A percentile compares a stretch with the other conserved stretches of the same genome.
phyloP scores from a whole-genome alignment of 2,113 vertebrate genomes.

The Pholis gunnellus region DNA sequence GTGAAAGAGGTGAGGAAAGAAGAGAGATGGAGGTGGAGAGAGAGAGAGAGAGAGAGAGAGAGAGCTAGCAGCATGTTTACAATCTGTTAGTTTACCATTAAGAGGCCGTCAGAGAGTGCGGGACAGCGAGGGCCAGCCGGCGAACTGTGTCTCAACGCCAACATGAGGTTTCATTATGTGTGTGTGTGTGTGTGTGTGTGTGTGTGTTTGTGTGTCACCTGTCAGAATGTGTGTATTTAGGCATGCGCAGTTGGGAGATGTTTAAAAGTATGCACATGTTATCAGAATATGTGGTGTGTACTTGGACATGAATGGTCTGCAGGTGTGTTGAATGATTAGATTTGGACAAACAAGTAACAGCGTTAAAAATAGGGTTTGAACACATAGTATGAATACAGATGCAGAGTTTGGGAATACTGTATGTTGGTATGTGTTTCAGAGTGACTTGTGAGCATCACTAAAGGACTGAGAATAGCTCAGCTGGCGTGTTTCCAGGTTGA shows the following conservation, averaged over 20 bases:
- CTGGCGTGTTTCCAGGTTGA: not conserved
- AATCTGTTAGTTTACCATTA: conserved; percentile 99
- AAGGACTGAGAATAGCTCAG: not conserved
- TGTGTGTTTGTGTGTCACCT: conserved; percentile 20
- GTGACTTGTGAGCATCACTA: not conserved
- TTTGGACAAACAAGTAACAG: conserved; percentile 1
- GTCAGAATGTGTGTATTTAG: conserved; percentile 39
- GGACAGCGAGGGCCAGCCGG: conserved; percentile 88
- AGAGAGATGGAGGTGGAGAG: conserved; percentile 35
- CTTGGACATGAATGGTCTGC: conserved; percentile 24
- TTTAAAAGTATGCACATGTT: conserved; percentile 29
- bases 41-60: conserved; percentile 72
- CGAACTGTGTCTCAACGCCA: conserved; percentile 71
- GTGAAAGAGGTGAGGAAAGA: conserved; percentile 58
- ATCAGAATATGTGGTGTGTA: conserved; percentile 28
- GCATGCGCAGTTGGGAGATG: conserved; percentile 12
- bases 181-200: conserved; percentile 12
- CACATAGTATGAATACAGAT: conserved; percentile 12
- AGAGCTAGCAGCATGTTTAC: conserved; percentile 95
- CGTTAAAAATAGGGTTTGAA: conserved; percentile 21
- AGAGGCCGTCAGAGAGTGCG: conserved; percentile 95
- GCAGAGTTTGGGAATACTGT: conserved; percentile 1
- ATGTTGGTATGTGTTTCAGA: not conserved
- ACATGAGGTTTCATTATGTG: conserved; percentile 57
- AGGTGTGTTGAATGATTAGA: conserved; percentile 27